These are phyloP conservation scores for Pongo pygmaeus DNA, from an alignment of 2,113 vertebrate species.

Conservation along the genomic window DNA sequence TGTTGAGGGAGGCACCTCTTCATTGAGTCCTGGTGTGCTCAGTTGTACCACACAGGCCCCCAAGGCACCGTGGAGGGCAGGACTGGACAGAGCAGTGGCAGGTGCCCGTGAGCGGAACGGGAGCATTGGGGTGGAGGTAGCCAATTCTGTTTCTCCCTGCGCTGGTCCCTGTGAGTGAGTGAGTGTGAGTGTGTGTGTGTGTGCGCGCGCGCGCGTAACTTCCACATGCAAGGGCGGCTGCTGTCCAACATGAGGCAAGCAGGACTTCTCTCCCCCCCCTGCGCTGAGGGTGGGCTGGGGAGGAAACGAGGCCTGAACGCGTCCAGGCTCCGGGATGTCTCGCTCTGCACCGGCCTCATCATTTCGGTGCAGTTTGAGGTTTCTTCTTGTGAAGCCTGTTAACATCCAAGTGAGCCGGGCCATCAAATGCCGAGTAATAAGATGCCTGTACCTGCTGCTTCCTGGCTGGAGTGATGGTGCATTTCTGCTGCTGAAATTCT, in stretches of 20 bases:
- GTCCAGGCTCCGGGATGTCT: background rate
- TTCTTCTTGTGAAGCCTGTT: slow-evolving; percentile 49
- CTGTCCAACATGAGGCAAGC: fast-evolving
- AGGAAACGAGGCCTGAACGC: fast-evolving
- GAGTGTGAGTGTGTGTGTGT: no score
- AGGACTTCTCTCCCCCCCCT: background rate
- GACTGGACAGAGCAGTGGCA: fast-evolving
- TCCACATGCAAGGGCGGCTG: background rate
- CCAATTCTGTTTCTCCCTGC: background rate
- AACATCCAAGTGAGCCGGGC: slow-evolving; percentile 30
- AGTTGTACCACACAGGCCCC: fast-evolving
- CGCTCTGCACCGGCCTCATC: background rate
- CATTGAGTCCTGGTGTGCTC: background rate
- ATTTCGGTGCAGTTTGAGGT: fast-evolving
- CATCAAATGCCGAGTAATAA: slow-evolving; percentile 30
- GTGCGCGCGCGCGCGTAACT: no score
- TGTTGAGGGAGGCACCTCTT: background rate
- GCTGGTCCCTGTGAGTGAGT: background rate
- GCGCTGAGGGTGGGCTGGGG: background rate
- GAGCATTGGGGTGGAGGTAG: background rate
- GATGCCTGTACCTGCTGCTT: slow-evolving; percentile 67
- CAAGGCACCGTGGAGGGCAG: background rate
- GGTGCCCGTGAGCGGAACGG: background rate
- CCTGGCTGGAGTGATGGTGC: slow-evolving; percentile 46
- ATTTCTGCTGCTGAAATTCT: slow-evolving; percentile 72